Evolutionary conservation across 2,888 invertebrate genomes (phyloP).

Genomic region (Sphinx pinastri): DNA sequence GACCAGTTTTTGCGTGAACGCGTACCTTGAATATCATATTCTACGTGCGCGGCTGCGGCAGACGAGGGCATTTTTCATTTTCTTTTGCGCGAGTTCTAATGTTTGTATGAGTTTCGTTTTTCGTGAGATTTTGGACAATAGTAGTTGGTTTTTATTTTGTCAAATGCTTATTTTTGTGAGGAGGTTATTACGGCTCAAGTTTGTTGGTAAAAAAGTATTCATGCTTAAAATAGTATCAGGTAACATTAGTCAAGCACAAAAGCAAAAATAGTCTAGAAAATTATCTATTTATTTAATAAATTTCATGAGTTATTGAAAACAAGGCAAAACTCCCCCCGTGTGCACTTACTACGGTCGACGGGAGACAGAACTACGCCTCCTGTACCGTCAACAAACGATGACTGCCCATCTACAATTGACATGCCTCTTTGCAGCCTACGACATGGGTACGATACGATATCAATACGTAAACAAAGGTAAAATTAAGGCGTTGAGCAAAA

Average conservation of each 20-base stretch:
- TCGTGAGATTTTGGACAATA: neutral
- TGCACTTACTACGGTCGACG: constrained; percentile 48
- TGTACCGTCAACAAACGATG: constrained; percentile 48
- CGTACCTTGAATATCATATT: constrained; percentile 81
- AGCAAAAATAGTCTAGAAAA: neutral
- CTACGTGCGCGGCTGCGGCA: constrained; percentile 54
- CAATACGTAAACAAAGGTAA: neutral
- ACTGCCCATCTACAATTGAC: constrained; percentile 59
- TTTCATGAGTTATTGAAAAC: constrained; percentile 23
- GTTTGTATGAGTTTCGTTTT: neutral
- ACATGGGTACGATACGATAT: constrained; percentile 37
- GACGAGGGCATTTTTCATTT: constrained; percentile 69
- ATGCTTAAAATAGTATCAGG: too few species aligned
- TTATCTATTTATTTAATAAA: neutral
- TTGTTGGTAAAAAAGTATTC: too few species aligned
- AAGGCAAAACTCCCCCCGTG: constrained; percentile 53
- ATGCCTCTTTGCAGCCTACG: constrained; percentile 43
- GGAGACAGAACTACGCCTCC: constrained; percentile 71
- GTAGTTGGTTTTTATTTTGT: neutral
- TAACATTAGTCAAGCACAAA: too few species aligned
- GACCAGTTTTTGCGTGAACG: constrained; percentile 66
- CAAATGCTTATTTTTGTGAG: neutral
- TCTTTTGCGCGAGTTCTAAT: neutral
- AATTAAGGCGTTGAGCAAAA: neutral
- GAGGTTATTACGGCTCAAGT: too few species aligned